Percentiles rank a stretch among this genome's conserved stretches.
phyloP scores from a whole-genome alignment of 2,113 vertebrate species.

The Plectropomus leopardus region DNA sequence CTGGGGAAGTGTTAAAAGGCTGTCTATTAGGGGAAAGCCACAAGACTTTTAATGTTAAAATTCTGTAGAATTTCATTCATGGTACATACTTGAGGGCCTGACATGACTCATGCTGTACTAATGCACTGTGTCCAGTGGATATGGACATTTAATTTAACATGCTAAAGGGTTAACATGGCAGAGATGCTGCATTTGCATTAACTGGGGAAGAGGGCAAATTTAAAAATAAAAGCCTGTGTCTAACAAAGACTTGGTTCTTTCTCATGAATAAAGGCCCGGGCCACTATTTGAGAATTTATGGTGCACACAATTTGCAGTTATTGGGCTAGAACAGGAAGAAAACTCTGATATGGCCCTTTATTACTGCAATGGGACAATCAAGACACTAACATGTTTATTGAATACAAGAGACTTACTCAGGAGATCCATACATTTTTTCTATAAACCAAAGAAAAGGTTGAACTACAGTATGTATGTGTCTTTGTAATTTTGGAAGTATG shows the following conservation, averaged over 20 bases:
- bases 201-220: neutral
- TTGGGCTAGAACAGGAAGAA: neutral
- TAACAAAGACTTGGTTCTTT: neutral
- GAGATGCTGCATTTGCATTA: no score
- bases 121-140: neutral
- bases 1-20: no score
- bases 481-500: neutral
- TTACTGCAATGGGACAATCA: neutral
- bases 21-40: no score
- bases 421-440: slow-evolving; percentile 1
- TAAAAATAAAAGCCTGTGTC: neutral
- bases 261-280: neutral
- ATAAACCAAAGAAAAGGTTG: neutral
- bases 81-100: no score
- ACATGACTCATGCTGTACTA: no score
- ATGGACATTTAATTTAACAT: neutral
- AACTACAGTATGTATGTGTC: neutral
- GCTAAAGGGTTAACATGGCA: no score
- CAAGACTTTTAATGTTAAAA: no score
- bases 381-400: slow-evolving; percentile 2
- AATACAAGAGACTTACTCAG: slow-evolving; percentile 9
- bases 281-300: neutral
- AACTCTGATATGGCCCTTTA: neutral
- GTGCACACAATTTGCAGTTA: neutral
- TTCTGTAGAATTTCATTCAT: no score